phyloP scores from a whole-genome alignment of 2,113 vertebrate species.

The Calidris pugnax region DNA sequence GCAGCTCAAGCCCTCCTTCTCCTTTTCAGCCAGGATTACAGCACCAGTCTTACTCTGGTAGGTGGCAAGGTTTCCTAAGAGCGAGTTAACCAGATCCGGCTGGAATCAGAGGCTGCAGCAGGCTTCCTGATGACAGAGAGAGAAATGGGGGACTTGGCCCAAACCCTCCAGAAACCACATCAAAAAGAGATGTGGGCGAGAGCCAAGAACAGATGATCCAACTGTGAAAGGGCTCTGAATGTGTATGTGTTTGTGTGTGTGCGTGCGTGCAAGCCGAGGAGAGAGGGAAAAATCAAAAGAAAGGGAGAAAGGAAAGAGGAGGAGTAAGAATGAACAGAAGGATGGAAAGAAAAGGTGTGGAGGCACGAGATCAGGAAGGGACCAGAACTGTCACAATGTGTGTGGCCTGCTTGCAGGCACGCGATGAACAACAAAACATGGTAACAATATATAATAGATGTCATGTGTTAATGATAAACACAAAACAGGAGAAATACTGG shows the following conservation, averaged over 20 bases:
- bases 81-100: conserved; percentile 84
- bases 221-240: conserved; percentile 66
- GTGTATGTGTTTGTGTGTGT: background rate
- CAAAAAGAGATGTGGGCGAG: conserved; percentile 75
- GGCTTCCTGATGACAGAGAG: conserved; percentile 83
- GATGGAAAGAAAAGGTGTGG: conserved; percentile 64
- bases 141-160: conserved; percentile 78
- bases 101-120: conserved; percentile 72
- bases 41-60: background rate
- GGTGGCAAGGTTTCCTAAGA: conserved; percentile 55
- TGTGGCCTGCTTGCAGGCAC: conserved; percentile 45
- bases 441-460: conserved; percentile 16
- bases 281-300: background rate
- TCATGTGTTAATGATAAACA: conserved; percentile 7
- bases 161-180: conserved; percentile 83
- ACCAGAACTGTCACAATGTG: conserved; percentile 17
- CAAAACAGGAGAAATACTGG: background rate
- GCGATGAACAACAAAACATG: conserved; percentile 42
- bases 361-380: conserved; percentile 61
- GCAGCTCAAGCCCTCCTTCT: background rate
- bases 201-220: conserved; percentile 78
- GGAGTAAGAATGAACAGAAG: conserved; percentile 32
- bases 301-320: conserved; percentile 39
- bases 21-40: background rate
- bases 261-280: background rate